phyloP scores from a whole-genome alignment of 2,888 invertebrate species.

The Eumerus sabulonum region DNA sequence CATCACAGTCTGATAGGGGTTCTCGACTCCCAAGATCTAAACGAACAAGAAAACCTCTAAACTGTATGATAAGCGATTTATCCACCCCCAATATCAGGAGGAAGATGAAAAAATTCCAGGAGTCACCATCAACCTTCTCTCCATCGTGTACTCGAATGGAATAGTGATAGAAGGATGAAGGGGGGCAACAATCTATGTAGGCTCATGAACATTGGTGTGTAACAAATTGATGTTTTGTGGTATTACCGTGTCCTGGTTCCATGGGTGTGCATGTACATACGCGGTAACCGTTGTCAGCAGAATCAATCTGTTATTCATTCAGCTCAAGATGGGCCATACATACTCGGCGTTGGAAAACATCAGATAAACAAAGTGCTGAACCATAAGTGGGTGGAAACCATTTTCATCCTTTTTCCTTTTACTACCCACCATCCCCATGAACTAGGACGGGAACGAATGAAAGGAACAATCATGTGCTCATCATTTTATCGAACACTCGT shows the following conservation, averaged over 20 bases:
- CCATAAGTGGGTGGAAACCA: too few relatives aligned
- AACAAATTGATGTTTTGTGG: constrained; percentile 54
- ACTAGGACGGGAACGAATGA: background rate
- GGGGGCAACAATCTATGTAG: constrained; percentile 8
- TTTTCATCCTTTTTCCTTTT: background rate
- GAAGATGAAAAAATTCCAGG: constrained; percentile 5
- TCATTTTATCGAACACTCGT: too few relatives aligned
- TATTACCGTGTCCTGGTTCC: constrained; percentile 19
- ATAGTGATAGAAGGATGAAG: background rate
- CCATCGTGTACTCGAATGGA: background rate
- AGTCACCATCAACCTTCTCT: constrained; percentile 23
- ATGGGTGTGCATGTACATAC: background rate
- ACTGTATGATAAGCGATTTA: constrained; percentile 58
- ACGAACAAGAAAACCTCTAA: constrained; percentile 42
- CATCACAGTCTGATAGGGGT: constrained; percentile 31
- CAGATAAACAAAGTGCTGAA: too few relatives aligned
- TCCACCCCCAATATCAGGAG: constrained; percentile 27
- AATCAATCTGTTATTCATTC: constrained; percentile 60
- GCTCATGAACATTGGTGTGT: constrained; percentile 28
- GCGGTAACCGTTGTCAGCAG: constrained; percentile 42
- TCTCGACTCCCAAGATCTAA: constrained; percentile 37
- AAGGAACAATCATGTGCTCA: background rate
- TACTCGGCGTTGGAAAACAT: too few relatives aligned
- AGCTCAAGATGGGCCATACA: constrained; percentile 6
- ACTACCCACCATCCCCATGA: background rate